phyloP scores from a whole-genome alignment of 1,140 invertebrate species.

The Paralvinella palmiformis region DNA sequence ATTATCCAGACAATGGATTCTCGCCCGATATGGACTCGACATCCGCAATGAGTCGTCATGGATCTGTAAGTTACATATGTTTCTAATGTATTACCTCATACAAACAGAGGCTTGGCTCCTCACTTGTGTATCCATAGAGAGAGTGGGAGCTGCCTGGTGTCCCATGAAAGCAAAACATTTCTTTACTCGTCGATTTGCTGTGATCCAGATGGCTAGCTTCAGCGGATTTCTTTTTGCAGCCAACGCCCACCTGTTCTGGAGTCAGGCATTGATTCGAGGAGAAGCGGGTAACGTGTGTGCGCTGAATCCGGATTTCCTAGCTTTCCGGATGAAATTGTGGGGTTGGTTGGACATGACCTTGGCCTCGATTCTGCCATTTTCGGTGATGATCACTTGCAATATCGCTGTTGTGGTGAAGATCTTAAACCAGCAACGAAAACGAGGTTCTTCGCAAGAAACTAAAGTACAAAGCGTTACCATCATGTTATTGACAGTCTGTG shows the following conservation, averaged over 20 bases:
- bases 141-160: constrained; percentile 23
- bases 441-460: no score
- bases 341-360: no score
- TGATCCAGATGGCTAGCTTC: background rate
- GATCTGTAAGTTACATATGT: constrained; percentile 8
- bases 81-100: constrained; percentile 8
- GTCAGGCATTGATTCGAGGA: background rate
- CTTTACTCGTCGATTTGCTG: background rate
- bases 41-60: background rate
- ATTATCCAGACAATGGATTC: constrained; percentile 40
- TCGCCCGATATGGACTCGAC: constrained; percentile 21
- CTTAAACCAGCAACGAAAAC: no score
- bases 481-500: no score
- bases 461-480: no score
- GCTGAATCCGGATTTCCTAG: no score
- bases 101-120: constrained; percentile 19
- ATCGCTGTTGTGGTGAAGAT: no score
- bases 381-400: no score
- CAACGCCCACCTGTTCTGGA: constrained; percentile 3
- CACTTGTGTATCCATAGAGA: constrained; percentile 24
- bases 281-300: no score
- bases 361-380: no score
- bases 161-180: constrained; percentile 10
- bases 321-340: no score
- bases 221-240: background rate